Conservation (phyloP, 2,888 invertebrate species). For the Polyommatus iphigenia region DNA sequence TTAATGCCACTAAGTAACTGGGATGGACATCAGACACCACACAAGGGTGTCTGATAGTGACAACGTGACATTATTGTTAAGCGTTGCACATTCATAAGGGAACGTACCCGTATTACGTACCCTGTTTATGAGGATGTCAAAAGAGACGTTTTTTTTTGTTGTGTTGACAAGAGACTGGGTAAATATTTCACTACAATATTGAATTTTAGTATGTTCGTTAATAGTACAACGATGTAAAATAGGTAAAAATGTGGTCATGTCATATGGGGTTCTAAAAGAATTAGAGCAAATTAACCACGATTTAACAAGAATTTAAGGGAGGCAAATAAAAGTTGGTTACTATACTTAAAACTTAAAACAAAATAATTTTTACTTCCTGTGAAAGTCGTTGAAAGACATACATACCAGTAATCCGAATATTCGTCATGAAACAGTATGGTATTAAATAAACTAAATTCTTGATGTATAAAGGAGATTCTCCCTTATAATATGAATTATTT, state of each 20-base stretch:
- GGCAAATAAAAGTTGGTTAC: too few relatives aligned
- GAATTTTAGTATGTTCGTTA: too few relatives aligned
- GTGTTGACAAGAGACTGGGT: background rate
- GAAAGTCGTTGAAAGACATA: background rate
- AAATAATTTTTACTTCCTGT: background rate
- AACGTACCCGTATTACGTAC: background rate
- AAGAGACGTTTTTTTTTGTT: background rate
- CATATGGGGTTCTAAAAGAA: too few relatives aligned
- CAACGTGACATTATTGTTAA: background rate
- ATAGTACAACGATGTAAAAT: too few relatives aligned
- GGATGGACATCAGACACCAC: background rate
- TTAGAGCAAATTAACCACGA: too few relatives aligned
- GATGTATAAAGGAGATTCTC: background rate
- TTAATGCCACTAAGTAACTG: slow-evolving; percentile 15
- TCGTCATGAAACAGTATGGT: background rate
- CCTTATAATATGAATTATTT: background rate
- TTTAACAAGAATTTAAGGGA: too few relatives aligned
- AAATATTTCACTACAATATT: background rate
- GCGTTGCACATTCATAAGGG: background rate
- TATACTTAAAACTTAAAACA: too few relatives aligned
- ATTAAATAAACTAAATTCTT: background rate
- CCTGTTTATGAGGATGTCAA: background rate
- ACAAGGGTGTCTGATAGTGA: background rate
- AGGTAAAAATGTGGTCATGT: too few relatives aligned
- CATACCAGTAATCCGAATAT: background rate